Conservation (phyloP, 2,888 invertebrate genomes). For the Coronaproctus castanopsis region DNA sequence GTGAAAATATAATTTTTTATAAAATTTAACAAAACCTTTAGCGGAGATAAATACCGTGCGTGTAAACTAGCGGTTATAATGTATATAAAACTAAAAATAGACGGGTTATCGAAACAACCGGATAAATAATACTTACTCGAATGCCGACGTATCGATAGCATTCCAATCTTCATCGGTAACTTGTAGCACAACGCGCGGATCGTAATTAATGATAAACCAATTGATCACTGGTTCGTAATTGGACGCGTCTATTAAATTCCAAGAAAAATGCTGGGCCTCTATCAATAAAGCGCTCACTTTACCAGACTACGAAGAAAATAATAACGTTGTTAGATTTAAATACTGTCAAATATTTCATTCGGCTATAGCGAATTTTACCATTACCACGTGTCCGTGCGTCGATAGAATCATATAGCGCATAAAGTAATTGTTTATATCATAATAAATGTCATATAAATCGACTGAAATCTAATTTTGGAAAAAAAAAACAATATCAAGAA, state of each 20-base stretch:
- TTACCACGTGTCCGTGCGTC: not conserved
- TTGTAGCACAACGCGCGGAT: conserved; percentile 41
- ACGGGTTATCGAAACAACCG: not conserved
- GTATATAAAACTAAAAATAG: conserved; percentile 33
- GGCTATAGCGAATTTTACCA: not conserved
- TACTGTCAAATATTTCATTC: not conserved
- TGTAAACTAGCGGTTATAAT: conserved; percentile 38
- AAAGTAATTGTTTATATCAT: no score
- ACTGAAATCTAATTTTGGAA: no score
- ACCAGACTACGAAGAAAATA: conserved; percentile 25
- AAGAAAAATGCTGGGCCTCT: conserved; percentile 40
- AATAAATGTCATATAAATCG: no score
- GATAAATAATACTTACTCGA: conserved; percentile 30
- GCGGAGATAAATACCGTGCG: no score
- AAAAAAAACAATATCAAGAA: no score
- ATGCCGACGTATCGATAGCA: conserved; percentile 36
- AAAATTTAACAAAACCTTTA: no score
- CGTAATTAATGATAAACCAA: conserved; percentile 53
- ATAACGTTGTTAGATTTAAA: conserved; percentile 1
- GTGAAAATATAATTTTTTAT: no score
- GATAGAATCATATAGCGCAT: not conserved
- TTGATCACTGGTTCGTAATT: conserved; percentile 43
- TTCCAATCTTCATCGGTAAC: conserved; percentile 27
- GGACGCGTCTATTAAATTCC: conserved; percentile 39
- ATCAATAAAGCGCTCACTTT: conserved; percentile 31